A percentile compares a stretch with the other conserved stretches of the same genome.
phyloP scores from a whole-genome alignment of 1,140 invertebrate species.

The Drosophila pseudoobscura region DNA sequence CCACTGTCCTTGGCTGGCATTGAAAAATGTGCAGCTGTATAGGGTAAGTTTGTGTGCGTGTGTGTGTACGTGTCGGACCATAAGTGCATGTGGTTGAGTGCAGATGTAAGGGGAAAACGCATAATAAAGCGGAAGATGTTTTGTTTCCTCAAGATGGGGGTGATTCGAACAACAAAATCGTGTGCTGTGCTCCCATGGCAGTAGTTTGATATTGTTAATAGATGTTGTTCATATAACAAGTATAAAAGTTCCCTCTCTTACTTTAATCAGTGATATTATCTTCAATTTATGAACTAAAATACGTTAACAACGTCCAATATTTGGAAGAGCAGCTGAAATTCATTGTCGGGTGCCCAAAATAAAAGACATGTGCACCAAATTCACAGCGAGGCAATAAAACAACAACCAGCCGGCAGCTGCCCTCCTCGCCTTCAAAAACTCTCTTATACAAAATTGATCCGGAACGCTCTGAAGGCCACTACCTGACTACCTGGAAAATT shows the following conservation, averaged over 20 bases:
- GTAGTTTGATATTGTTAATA: background rate
- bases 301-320: background rate
- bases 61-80: background rate
- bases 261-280: too few relatives aligned
- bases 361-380: slow-evolving; percentile 27
- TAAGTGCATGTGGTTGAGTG: slow-evolving; percentile 10
- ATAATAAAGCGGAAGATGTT: slow-evolving; percentile 11
- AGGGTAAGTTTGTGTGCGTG: background rate
- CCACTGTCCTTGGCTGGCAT: slow-evolving; percentile 55
- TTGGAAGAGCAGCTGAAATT: slow-evolving; percentile 16
- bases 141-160: slow-evolving; percentile 6
- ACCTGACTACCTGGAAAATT: slow-evolving; percentile 35
- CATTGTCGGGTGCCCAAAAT: slow-evolving; percentile 13
- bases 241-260: background rate
- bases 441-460: slow-evolving; percentile 31
- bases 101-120: slow-evolving; percentile 32
- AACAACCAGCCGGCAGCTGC: slow-evolving; percentile 42
- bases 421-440: slow-evolving; percentile 10
- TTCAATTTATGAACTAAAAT: too few relatives aligned
- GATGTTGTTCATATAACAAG: background rate
- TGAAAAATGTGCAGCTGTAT: slow-evolving; percentile 49
- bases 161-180: background rate
- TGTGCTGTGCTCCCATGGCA: too few relatives aligned
- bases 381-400: slow-evolving; percentile 48
- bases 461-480: slow-evolving; percentile 10